Evolutionary conservation across 2,888 invertebrate species (phyloP).

Genomic region (Dolichopus griseipennis): DNA sequence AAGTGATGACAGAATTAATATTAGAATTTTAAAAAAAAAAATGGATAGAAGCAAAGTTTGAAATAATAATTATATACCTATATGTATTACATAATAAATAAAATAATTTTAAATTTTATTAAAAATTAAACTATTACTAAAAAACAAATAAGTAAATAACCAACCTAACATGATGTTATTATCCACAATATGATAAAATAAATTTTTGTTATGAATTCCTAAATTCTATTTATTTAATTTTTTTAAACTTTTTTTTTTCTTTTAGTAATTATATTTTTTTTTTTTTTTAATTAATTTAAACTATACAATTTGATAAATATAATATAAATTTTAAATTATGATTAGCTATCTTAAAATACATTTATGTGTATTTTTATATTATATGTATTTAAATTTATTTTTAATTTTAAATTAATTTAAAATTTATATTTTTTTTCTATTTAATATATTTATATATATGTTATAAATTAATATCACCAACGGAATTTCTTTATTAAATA

Average conservation of each 20-base stretch:
- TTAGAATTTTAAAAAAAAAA: too few relatives aligned
- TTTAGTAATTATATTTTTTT: too few relatives aligned
- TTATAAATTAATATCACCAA: conserved; percentile 5
- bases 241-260: not conserved
- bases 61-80: too few relatives aligned
- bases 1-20: too few relatives aligned
- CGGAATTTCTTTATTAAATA: not conserved
- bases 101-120: too few relatives aligned
- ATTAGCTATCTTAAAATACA: not conserved
- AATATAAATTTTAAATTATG: not conserved
- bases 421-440: not conserved
- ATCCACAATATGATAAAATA: not conserved
- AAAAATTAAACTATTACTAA: too few relatives aligned
- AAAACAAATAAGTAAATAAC: not conserved
- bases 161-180: conserved; percentile 1
- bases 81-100: too few relatives aligned
- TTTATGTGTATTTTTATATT: not conserved
- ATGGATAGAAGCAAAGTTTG: too few relatives aligned
- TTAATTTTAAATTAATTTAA: not conserved
- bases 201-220: not conserved
- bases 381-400: not conserved
- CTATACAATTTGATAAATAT: not conserved
- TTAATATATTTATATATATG: too few relatives aligned
- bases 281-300: too few relatives aligned
- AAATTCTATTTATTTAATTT: not conserved